Conservation (phyloP, 2,113 vertebrate species). For the Xiphorhynchus elegans region DNA sequence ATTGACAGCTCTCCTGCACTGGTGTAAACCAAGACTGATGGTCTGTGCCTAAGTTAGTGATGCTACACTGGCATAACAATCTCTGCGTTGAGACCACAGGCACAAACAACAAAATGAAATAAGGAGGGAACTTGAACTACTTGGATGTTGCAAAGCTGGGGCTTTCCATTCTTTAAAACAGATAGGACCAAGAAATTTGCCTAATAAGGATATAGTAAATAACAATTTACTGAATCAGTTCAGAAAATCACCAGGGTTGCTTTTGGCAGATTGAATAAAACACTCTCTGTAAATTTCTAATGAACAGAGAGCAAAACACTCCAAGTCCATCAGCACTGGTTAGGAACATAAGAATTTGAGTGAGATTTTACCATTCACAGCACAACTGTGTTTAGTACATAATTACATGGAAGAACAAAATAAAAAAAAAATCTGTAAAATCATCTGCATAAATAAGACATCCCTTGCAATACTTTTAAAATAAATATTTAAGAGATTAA, state of each 20-base stretch:
- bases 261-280: not conserved
- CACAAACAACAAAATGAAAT: not conserved
- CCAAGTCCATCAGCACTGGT: not conserved
- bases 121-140: not conserved
- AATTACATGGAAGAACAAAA: not conserved
- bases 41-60: not conserved
- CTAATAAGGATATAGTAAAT: not conserved
- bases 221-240: not conserved
- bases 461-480: not conserved
- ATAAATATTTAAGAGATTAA: not conserved
- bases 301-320: not conserved
- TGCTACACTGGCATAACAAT: fast-evolving
- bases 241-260: not conserved
- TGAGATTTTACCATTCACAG: not conserved
- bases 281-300: not conserved
- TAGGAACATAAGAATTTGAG: not conserved
- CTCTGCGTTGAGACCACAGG: fast-evolving
- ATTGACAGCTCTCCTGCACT: not conserved
- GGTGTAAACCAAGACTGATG: not conserved
- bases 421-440: not conserved
- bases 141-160: not conserved
- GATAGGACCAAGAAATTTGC: not conserved
- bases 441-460: not conserved
- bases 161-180: not conserved
- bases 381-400: not conserved